Conservation (phyloP, 2,113 vertebrate species). For the Gobio gobio region DNA sequence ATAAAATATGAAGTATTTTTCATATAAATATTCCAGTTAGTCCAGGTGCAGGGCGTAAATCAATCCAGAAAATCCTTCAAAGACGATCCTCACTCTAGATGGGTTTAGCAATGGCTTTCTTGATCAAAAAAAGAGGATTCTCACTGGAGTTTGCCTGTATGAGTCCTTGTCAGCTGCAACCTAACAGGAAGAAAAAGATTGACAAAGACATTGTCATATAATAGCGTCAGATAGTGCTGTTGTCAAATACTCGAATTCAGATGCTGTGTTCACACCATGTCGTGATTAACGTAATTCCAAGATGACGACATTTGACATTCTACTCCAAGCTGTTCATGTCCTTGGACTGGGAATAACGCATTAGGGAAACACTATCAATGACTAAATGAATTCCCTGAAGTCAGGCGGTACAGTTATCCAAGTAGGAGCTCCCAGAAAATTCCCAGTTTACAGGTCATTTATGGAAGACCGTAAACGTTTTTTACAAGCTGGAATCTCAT, state of each 20-base stretch:
- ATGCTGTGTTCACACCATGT: background rate
- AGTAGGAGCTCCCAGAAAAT: background rate
- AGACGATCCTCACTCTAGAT: too few species aligned
- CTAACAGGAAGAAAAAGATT: background rate
- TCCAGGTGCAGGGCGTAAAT: conserved; percentile 39
- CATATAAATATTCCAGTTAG: conserved; percentile 38
- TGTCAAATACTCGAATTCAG: background rate
- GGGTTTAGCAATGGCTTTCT: too few species aligned
- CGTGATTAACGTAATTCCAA: background rate
- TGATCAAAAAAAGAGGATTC: too few species aligned
- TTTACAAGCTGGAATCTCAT: background rate
- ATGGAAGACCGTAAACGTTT: background rate
- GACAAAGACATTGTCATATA: background rate
- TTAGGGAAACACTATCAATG: background rate
- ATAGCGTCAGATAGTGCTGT: background rate
- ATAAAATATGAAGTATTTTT: conserved; percentile 25
- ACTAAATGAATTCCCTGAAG: background rate
- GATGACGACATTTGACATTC: background rate
- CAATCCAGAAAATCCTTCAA: background rate
- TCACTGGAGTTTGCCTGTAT: too few species aligned
- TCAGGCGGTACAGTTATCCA: background rate
- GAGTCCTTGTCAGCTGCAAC: background rate
- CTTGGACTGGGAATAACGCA: too few species aligned
- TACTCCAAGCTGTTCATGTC: background rate
- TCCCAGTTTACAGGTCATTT: background rate